These are phyloP conservation scores for Apostichopus leukothele DNA, from an alignment of 53 echinoderm and acorn worm species.

Conservation along the genomic window DNA sequence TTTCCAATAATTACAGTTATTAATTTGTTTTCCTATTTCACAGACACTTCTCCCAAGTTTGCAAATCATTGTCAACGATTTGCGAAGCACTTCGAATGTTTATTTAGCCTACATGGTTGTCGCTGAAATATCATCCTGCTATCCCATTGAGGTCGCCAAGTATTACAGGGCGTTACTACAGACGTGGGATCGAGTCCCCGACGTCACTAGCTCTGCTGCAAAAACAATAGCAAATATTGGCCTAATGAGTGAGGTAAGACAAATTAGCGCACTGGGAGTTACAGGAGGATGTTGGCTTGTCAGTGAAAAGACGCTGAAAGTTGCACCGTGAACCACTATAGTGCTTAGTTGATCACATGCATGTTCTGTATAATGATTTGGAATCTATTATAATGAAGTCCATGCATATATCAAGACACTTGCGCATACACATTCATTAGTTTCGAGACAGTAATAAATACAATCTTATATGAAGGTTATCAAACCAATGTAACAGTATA, in stretches of 20 bases:
- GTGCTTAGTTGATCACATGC: too few species aligned
- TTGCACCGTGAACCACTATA: too few species aligned
- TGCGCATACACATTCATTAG: too few species aligned
- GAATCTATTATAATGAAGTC: too few species aligned
- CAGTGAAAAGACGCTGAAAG: too few species aligned
- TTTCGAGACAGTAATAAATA: too few species aligned
- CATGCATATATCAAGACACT: too few species aligned
- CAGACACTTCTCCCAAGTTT: conserved; percentile 27
- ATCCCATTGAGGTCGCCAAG: conserved; percentile 34
- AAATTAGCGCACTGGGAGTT: too few species aligned
- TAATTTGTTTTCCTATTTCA: not conserved
- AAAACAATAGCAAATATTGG: conserved; percentile 64
- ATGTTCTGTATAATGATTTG: too few species aligned
- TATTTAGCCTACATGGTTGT: conserved; percentile 30
- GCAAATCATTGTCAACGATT: conserved; percentile 1
- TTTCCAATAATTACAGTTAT: not conserved
- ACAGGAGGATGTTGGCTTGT: too few species aligned
- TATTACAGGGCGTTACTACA: conserved; percentile 47
- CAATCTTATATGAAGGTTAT: too few species aligned
- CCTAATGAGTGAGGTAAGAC: conserved; percentile 57
- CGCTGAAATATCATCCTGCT: conserved; percentile 21
- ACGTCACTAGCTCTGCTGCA: conserved; percentile 48
- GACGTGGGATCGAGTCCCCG: conserved; percentile 56
- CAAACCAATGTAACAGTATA: too few species aligned
- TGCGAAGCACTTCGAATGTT: conserved; percentile 25